These are phyloP conservation scores for Asarcornis scutulata DNA, from an alignment of 2,113 vertebrate genomes.

Conservation along the genomic window DNA sequence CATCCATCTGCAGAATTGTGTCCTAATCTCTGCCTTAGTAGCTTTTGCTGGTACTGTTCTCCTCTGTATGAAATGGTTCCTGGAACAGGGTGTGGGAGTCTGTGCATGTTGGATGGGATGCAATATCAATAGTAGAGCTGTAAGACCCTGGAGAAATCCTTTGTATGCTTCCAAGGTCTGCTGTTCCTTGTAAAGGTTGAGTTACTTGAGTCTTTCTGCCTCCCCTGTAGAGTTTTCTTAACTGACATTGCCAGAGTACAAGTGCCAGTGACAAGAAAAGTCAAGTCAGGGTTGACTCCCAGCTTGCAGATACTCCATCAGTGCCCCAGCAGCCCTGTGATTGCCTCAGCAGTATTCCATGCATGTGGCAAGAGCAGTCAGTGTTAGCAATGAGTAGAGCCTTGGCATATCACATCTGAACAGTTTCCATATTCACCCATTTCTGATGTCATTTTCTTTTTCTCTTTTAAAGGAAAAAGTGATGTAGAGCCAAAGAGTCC, in stretches of 20 bases:
- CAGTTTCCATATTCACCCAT: conserved; percentile 33
- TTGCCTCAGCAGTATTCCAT: conserved; percentile 10
- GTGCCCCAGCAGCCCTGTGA: neutral
- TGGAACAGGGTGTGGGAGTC: neutral
- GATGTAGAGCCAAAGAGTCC: conserved; percentile 84
- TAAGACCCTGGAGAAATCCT: neutral
- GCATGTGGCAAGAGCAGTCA: conserved; percentile 7
- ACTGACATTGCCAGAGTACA: neutral
- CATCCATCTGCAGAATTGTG: neutral
- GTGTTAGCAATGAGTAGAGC: conserved; percentile 31
- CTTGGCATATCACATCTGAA: conserved; percentile 36
- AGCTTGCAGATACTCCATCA: neutral
- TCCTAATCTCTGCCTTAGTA: neutral
- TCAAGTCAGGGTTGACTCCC: neutral
- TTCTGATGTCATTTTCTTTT: conserved; percentile 69
- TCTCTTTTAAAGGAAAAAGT: conserved; percentile 84
- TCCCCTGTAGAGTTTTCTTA: neutral
- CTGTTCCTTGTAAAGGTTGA: neutral
- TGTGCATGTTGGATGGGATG: neutral
- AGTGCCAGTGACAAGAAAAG: neutral
- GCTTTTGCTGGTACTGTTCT: neutral
- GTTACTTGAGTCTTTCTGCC: neutral
- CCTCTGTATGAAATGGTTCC: neutral
- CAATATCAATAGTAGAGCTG: neutral
- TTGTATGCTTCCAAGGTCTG: neutral